These are phyloP conservation scores for Stenchaetothrips biformis DNA, from an alignment of 2,888 invertebrate genomes.

Conservation along the genomic window DNA sequence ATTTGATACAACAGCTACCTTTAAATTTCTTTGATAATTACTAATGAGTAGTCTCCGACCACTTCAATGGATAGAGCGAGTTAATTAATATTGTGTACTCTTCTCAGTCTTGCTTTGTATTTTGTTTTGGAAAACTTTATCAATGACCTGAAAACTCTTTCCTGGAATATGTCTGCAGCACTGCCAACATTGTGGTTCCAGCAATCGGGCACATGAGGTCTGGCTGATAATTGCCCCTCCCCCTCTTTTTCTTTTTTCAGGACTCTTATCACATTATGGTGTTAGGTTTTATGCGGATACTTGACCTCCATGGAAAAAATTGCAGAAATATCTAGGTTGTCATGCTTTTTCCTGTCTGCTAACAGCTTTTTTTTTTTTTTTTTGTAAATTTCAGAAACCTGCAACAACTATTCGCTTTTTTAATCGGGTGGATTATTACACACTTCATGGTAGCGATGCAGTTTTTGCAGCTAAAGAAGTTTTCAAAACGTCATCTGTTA, in stretches of 20 bases:
- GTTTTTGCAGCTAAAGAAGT: conserved; percentile 71
- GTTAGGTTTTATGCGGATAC: conserved; percentile 33
- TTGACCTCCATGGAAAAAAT: neutral
- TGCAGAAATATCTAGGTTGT: neutral
- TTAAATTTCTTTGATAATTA: neutral
- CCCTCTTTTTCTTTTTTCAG: conserved; percentile 5
- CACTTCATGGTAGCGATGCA: conserved; percentile 82
- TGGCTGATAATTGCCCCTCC: neutral
- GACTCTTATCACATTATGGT: conserved; percentile 36
- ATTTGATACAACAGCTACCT: neutral
- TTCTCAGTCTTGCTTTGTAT: neutral
- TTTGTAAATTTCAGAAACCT: conserved; percentile 65
- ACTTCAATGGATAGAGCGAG: neutral
- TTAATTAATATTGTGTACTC: neutral
- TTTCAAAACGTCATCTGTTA: conserved; percentile 67
- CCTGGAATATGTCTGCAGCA: no score
- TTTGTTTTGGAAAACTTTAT: no score
- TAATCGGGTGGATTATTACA: conserved; percentile 81
- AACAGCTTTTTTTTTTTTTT: neutral
- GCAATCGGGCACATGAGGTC: neutral
- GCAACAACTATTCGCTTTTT: conserved; percentile 80
- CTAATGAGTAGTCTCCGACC: neutral
- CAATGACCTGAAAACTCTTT: no score
- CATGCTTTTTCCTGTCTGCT: neutral
- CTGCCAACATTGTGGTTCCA: neutral